Evolutionary conservation across 2,797 vertebrate genomes (phyloP).

Genomic region (Pipistrellus pygmaeus): DNA sequence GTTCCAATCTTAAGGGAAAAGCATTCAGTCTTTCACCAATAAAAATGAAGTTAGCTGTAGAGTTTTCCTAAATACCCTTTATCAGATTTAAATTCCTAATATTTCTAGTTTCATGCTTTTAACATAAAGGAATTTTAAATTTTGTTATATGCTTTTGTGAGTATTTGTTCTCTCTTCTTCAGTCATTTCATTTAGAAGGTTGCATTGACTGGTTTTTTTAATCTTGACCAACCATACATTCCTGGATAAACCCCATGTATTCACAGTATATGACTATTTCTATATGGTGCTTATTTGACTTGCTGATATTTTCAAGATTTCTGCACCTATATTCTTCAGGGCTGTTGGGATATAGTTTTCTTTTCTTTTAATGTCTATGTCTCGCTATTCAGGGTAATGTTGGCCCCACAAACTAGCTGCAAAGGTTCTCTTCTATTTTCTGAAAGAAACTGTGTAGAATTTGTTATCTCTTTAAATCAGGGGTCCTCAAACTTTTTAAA

Average conservation of each 20-base stretch:
- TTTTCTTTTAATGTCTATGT: slow-evolving; percentile 42
- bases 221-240: not conserved
- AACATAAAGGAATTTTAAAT: not conserved
- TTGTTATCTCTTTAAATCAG: slow-evolving; percentile 55
- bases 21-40: not conserved
- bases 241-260: not conserved
- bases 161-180: not conserved
- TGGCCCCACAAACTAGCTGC: not conserved
- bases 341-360: not conserved
- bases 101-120: slow-evolving; percentile 6
- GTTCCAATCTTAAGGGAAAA: slow-evolving; percentile 6
- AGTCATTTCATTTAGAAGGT: not conserved
- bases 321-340: not conserved
- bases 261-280: not conserved
- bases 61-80: not conserved
- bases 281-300: not conserved
- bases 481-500: too few species aligned
- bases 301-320: slow-evolving; percentile 3
- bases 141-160: slow-evolving; percentile 12
- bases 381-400: not conserved
- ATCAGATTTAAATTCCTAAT: slow-evolving; percentile 4
- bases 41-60: not conserved
- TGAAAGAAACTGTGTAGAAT: not conserved
- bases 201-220: not conserved
- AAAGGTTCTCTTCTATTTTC: slow-evolving; percentile 19